These are phyloP conservation scores for Lottia scabra DNA, from an alignment of 2,888 invertebrate genomes.

Conservation along the genomic window DNA sequence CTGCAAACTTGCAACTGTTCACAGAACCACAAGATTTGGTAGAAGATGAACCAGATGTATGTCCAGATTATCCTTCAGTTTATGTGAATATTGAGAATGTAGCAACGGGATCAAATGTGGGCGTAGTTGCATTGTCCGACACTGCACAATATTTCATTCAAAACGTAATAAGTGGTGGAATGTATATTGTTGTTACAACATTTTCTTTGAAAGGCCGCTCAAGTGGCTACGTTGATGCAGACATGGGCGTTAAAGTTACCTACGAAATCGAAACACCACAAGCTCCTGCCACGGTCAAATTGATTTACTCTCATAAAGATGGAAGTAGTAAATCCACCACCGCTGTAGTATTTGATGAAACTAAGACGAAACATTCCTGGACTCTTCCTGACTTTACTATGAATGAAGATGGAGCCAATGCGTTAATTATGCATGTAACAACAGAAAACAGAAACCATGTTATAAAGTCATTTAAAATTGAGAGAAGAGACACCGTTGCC, in stretches of 20 bases:
- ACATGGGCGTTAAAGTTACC: conserved; percentile 37
- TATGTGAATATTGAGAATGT: conserved; percentile 31
- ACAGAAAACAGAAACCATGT: conserved; percentile 12
- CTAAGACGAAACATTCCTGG: conserved; percentile 19
- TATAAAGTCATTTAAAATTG: conserved; percentile 34
- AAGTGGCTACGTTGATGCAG: conserved; percentile 39
- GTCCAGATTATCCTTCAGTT: conserved; percentile 27
- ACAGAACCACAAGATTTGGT: conserved; percentile 38
- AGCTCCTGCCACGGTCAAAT: conserved; percentile 19
- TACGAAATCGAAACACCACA: conserved; percentile 18
- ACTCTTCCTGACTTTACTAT: conserved; percentile 42
- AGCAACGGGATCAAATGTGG: neutral
- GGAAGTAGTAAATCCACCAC: conserved; percentile 18
- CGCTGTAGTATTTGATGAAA: conserved; percentile 16
- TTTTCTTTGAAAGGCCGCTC: conserved; percentile 37
- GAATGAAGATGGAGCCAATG: conserved; percentile 33
- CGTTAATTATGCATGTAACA: conserved; percentile 31
- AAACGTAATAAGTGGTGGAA: neutral
- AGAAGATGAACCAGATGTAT: conserved; percentile 31
- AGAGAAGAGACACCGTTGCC: conserved; percentile 27
- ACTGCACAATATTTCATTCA: conserved; percentile 18
- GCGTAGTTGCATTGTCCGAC: conserved; percentile 8
- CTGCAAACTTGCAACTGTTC: conserved; percentile 44
- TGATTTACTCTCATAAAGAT: conserved; percentile 31
- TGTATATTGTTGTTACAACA: neutral